Base-by-base conservation (phyloP, 2,888 invertebrate species). In the Macrosoma leucophasiata region DNA sequence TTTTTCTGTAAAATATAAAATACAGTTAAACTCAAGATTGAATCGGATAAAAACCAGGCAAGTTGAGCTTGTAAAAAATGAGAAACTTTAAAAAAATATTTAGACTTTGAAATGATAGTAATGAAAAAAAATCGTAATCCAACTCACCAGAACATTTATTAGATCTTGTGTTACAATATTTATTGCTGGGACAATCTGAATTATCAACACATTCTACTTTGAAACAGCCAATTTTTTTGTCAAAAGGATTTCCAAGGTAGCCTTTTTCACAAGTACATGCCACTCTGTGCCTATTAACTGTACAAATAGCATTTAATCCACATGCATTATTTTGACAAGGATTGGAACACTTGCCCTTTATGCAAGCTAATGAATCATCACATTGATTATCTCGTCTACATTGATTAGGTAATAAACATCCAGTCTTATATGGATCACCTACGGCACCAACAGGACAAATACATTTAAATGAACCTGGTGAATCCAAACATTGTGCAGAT, bases 161-260 rank as follows among this genome's bases (percentile, higher is more conserved):
- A 29, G 84, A 89, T 50, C 87, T 87, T 3, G 75, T 67, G 56
- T 94, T 91, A 58, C 96, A 96, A 48, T 89, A 88, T 67, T 91
- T 92, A 42, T 93, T 91, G 17, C 59, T 68, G 2, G 91, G 74
- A 58, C 96, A 96, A 50, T 95, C 94, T 20, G 87, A 86, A 60
- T 92, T 88, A 23, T 88, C 88, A 1, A 92, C 79, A 68, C 96
- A 96, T 74, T 96, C 95, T 2, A 95, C 96, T 73, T 92, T 93
- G 65, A 94, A 95, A 59, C 95, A 96, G 18, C 96, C 96, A 30
- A 94, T 86, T 29, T 86, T 87, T 32, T 84, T 79, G 56, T 94
- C 93, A 33, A 87, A 86, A 3, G 94, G 90, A 76, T 95, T 94
- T 5, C 96, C 96, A 15, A 95, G 82, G 62, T 90, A 91, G 11